phyloP scores from a whole-genome alignment of 2,888 invertebrate species.

The Seira sanloemensis region DNA sequence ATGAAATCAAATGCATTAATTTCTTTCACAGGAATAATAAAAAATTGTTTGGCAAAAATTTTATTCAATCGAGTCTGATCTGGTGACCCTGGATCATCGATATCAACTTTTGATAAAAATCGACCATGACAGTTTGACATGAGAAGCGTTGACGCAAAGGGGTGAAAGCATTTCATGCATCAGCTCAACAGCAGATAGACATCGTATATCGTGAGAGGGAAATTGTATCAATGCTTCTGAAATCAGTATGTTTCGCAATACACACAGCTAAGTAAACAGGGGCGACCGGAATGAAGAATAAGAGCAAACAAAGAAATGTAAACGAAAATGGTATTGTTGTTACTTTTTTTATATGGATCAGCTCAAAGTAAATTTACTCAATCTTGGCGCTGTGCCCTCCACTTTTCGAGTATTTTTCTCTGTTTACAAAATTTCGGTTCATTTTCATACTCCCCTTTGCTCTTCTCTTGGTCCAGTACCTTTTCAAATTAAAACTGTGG shows the following conservation, averaged over 20 bases:
- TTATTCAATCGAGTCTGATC: conserved; percentile 6
- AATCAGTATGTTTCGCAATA: not conserved
- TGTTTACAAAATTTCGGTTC: not conserved
- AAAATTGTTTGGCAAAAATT: not conserved
- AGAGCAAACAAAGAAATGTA: conserved; percentile 55
- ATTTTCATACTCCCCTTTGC: not conserved
- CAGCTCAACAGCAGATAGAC: too few species aligned
- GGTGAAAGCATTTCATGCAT: not conserved
- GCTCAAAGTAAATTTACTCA: conserved; percentile 44
- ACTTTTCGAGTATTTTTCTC: not conserved
- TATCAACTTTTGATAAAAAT: conserved; percentile 61
- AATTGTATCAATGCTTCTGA: not conserved
- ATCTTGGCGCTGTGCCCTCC: not conserved
- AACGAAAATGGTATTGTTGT: conserved; percentile 36
- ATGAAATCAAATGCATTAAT: not conserved
- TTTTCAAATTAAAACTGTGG: too few species aligned
- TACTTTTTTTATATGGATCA: conserved; percentile 38
- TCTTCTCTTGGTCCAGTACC: not conserved
- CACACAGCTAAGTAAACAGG: conserved; percentile 37
- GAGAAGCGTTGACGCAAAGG: too few species aligned
- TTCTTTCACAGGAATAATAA: not conserved
- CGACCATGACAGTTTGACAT: conserved; percentile 63
- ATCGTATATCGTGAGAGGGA: too few species aligned
- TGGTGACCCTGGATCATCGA: conserved; percentile 58
- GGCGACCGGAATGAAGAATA: conserved; percentile 46